Conservation (phyloP, 2,113 vertebrate species). For the Lasiurus cinereus region DNA sequence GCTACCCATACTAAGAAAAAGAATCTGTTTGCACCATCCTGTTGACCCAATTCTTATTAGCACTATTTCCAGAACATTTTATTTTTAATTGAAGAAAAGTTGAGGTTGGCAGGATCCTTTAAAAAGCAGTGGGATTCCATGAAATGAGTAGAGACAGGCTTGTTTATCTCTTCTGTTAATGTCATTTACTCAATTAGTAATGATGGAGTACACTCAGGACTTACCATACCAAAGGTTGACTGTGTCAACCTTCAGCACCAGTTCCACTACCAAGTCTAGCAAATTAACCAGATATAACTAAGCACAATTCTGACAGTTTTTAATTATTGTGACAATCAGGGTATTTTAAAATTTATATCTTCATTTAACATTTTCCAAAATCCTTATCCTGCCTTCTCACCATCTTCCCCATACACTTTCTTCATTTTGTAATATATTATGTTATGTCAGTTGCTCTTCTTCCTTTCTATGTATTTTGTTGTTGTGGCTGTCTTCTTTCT, state of each 20-base stretch:
- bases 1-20: background rate
- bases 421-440: background rate
- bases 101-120: slow-evolving; percentile 57
- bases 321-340: slow-evolving; percentile 50
- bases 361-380: background rate
- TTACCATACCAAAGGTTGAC: slow-evolving; percentile 65
- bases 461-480: background rate
- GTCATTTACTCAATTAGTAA: slow-evolving; percentile 71
- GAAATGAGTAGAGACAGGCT: slow-evolving; percentile 66
- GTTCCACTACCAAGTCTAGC: slow-evolving; percentile 52
- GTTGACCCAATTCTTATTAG: slow-evolving; percentile 58
- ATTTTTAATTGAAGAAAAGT: slow-evolving; percentile 16
- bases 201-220: slow-evolving; percentile 62
- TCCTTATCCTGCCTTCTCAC: background rate
- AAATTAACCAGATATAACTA: slow-evolving; percentile 65
- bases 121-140: slow-evolving; percentile 40
- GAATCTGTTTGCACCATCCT: background rate
- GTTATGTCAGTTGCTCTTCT: background rate
- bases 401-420: background rate
- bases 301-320: slow-evolving; percentile 47
- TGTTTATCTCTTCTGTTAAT: slow-evolving; percentile 70
- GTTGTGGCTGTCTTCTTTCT: background rate
- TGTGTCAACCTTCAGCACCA: slow-evolving; percentile 62
- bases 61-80: background rate
- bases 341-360: background rate